Conservation (phyloP, 1,140 invertebrate genomes). For the Brachionus manjavacas region DNA sequence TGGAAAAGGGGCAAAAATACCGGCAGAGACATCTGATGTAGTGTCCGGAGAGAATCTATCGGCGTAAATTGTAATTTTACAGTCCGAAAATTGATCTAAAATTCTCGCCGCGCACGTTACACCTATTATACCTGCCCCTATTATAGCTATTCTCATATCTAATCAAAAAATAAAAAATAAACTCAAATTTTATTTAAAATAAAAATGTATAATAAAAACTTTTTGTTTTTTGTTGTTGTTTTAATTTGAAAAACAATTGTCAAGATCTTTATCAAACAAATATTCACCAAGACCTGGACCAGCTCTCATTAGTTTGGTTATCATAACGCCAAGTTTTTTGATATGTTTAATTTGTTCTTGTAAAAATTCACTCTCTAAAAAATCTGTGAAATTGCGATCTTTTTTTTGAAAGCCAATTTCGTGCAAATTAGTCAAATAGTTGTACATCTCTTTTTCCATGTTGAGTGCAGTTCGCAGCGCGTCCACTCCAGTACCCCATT, state of each 20-base stretch:
- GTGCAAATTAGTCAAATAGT: conserved; percentile 68
- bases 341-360: conserved; percentile 78
- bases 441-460: conserved; percentile 72
- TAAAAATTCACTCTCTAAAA: conserved; percentile 78
- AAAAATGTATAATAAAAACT: not conserved
- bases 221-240: not conserved
- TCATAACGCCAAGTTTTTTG: conserved; percentile 72
- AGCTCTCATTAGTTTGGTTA: conserved; percentile 66
- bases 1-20: conserved; percentile 51
- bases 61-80: conserved; percentile 70
- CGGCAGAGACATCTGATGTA: conserved; percentile 76
- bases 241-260: not conserved
- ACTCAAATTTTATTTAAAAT: not conserved
- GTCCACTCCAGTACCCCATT: conserved; percentile 65
- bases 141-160: conserved; percentile 45
- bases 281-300: conserved; percentile 71
- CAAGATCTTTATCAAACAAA: conserved; percentile 60
- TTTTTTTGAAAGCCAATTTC: conserved; percentile 62
- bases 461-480: conserved; percentile 67
- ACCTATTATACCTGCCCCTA: conserved; percentile 56
- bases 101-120: conserved; percentile 59
- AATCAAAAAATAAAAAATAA: not conserved
- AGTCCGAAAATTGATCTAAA: conserved; percentile 66
- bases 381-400: conserved; percentile 69
- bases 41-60: conserved; percentile 72